phyloP scores from a whole-genome alignment of 2,888 invertebrate species.

The Auanema sp. region DNA sequence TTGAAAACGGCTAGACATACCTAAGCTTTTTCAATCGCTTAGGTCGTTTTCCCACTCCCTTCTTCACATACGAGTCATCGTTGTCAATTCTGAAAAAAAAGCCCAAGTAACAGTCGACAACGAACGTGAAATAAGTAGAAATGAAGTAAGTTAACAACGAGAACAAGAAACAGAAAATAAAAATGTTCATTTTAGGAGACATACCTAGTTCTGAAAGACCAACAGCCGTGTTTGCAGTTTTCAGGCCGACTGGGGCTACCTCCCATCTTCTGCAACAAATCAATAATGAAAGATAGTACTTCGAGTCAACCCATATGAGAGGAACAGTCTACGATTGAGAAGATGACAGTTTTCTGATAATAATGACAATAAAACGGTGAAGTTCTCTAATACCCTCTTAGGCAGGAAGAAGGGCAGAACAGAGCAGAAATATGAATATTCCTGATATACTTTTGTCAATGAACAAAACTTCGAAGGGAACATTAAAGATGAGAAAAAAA shows the following conservation, averaged over 20 bases:
- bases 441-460: too few relatives aligned
- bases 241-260: conserved; percentile 14
- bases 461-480: too few relatives aligned
- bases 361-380: too few relatives aligned
- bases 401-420: too few relatives aligned
- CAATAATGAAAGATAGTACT: too few relatives aligned
- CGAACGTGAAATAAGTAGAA: neutral
- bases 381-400: too few relatives aligned
- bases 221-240: conserved; percentile 19
- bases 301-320: too few relatives aligned
- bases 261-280: conserved; percentile 11
- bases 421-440: too few relatives aligned
- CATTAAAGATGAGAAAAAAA: too few relatives aligned
- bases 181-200: neutral
- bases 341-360: too few relatives aligned
- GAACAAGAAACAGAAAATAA: conserved; percentile 4
- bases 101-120: neutral
- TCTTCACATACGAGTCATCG: conserved; percentile 12
- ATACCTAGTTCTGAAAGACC: conserved; percentile 18
- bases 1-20: conserved; percentile 1
- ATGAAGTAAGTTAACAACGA: neutral
- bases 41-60: conserved; percentile 11
- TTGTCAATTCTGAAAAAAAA: conserved; percentile 4
- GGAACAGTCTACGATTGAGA: too few relatives aligned
- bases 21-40: conserved; percentile 11